A percentile compares a stretch with the other conserved stretches of the same genome.
These are phyloP conservation scores for Heptranchias perlo DNA, from an alignment of 2,113 vertebrate genomes.

Conservation along the genomic window DNA sequence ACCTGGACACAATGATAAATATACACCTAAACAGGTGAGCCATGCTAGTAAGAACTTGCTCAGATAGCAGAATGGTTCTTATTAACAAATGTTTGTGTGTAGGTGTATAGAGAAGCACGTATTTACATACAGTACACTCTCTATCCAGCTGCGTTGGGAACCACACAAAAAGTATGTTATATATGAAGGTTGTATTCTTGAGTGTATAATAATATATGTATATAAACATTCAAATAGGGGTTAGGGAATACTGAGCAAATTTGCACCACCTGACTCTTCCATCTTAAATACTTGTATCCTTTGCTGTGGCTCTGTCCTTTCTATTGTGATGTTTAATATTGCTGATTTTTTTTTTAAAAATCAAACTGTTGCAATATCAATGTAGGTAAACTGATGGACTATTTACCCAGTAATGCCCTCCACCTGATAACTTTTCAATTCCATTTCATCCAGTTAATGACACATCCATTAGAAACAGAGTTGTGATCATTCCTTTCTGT, in stretches of 20 bases:
- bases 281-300: constrained; percentile 31
- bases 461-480: neutral
- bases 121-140: constrained; percentile 7
- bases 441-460: constrained; percentile 6
- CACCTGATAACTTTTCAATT: neutral
- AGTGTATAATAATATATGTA: constrained; percentile 37
- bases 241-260: constrained; percentile 32
- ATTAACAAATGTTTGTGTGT: constrained; percentile 18
- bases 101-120: constrained; percentile 22
- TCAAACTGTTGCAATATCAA: constrained; percentile 18
- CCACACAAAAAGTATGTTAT: constrained; percentile 32
- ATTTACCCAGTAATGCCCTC: neutral
- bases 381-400: constrained; percentile 22
- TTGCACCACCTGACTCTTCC: constrained; percentile 36
- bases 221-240: constrained; percentile 33
- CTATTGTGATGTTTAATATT: constrained; percentile 31
- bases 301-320: constrained; percentile 6
- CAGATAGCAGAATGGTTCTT: constrained; percentile 3
- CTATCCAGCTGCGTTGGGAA: constrained; percentile 17
- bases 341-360: constrained; percentile 24
- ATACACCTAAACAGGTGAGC: neutral
- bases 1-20: neutral
- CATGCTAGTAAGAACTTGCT: constrained; percentile 22
- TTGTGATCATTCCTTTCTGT: constrained; percentile 14
- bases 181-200: constrained; percentile 37